Base-by-base conservation (phyloP, 2,113 vertebrate genomes). In the Salvelinus namaycush region DNA sequence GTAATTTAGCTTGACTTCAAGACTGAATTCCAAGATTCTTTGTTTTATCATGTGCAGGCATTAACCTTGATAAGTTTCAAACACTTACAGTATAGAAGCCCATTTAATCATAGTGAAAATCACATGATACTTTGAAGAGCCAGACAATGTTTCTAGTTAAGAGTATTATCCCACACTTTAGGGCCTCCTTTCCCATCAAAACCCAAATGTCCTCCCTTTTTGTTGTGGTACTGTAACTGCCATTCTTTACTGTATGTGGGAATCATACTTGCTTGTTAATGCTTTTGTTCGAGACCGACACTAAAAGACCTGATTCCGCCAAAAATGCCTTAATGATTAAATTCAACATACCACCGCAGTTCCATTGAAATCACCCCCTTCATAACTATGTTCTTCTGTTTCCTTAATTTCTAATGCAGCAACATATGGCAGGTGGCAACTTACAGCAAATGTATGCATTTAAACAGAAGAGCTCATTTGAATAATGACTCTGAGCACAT, bases 31-130 rank as follows among this genome's bases (percentile, higher is more conserved):
- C 71, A 24, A 59, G 14, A n/a, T 73, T 74, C 57, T 77, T 83
- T 81, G 60, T 84, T 73, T 68, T 29, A 60, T 77, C 27, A n/a
- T 72, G 34, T 48, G 44, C 54, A 72, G 51, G 22, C 39, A 67
- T 82, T 82, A 75, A 82, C 72, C 80, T 79, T 84, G 68, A 79
- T 68, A 18, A 76, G 26, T 74, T 22, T 44, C 48, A 68, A 54
- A 70, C 31, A 74, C 54, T 34, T 49, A 18, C 39, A 44, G 8
- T 44, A 44, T 44, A 59, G 20, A 39, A 65, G 60, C 27, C 64
- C 70, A 8, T 71, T 22, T 29, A 70, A 60, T 66, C 20, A 62
- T 68, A 7, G 24, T 77, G 39, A 71, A 31, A 54, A 66, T n/a
- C 48, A 84, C 70, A 84, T 68, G 72, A 79, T 76, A 29, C 76